Percentiles rank a stretch among this genome's conserved stretches.
Evolutionary conservation across 1,140 invertebrate genomes (phyloP).

Genomic region (Solen grandis): DNA sequence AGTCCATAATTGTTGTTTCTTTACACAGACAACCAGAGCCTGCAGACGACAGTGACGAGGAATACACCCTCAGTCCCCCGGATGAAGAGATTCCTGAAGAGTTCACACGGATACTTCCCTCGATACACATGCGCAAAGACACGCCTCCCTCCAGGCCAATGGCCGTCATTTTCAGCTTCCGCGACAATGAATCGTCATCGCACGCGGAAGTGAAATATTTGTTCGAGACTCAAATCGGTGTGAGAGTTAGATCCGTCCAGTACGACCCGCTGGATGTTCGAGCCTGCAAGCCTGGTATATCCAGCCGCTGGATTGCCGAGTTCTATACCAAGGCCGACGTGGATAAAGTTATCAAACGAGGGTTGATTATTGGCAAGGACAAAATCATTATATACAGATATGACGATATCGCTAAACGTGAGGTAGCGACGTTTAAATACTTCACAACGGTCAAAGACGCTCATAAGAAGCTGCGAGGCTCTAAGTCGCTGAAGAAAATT

Average conservation of each 20-base stretch:
- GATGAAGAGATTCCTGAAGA: neutral
- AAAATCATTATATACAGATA: constrained; percentile 38
- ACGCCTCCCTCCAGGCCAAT: constrained; percentile 4
- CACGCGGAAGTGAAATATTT: constrained; percentile 47
- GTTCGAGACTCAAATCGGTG: constrained; percentile 39
- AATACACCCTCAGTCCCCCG: too few species aligned
- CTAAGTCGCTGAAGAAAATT: neutral
- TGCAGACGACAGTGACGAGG: too few species aligned
- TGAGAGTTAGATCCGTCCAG: constrained; percentile 24
- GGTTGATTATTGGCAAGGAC: constrained; percentile 32
- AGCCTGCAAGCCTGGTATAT: neutral
- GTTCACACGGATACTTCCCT: constrained; percentile 14
- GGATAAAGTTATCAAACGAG: constrained; percentile 28
- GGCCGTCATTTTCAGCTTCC: constrained; percentile 50
- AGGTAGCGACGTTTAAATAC: constrained; percentile 33
- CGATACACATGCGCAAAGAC: constrained; percentile 46
- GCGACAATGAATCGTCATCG: constrained; percentile 45
- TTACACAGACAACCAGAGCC: too few species aligned
- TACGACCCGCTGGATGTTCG: constrained; percentile 45
- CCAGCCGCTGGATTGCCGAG: constrained; percentile 45
- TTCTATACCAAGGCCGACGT: constrained; percentile 19
- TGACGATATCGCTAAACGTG: constrained; percentile 32
- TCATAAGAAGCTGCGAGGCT: constrained; percentile 15
- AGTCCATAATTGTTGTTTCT: too few species aligned
- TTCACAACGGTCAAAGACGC: constrained; percentile 20